Evolutionary conservation across 1,140 invertebrate species (phyloP), one percentile per base, ranked within the genome.

Genomic region (Scaptomyza montana): DNA sequence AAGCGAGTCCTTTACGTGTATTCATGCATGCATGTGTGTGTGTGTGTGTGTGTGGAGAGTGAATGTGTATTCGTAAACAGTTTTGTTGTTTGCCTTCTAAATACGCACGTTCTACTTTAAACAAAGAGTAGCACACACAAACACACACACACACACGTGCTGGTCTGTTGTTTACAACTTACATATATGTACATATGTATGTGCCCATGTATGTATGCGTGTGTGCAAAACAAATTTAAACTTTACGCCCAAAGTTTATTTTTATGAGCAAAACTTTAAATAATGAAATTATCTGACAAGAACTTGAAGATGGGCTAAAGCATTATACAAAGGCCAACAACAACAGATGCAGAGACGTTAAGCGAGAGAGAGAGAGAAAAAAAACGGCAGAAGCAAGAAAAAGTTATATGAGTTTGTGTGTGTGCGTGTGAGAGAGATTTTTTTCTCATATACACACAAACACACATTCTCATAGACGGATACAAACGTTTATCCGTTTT

Each of bases 241-340:
- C 84, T 87, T 87, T 87, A 87, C 82, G 81, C 84, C 78, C 84
- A 87, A 87, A 89, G 84, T 87, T 89, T 78, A 82, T 87, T 89
- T 89, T 87, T 87, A 87, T 89, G 84, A 82, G 84, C 49, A 74
- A 89, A 87, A 87, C 78, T 87, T 87, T 89, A 87, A 79, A 87
- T 89, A 87, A 87, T 82, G 82, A 82, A 89, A 87, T 87, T 87
- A 87, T 87, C 82, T 86, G 79, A 89, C 68, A 87, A 87, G 75
- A 87, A 86, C 78, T 86, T 89, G 78, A 67, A 61, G 53, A 82
- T 74, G 71, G 72, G 75, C 55, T 1, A 73, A 74, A 63, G 39
- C 74, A 78, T 55, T 50, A 51, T 55, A 55, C 53, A 72, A 64
- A 62, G 53, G 60, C 56, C 56, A 57, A 36, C 54, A 57, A 25